Percentiles rank a stretch among this genome's conserved stretches.
Conservation (phyloP, 2,888 invertebrate species). For the Thereva unica region DNA sequence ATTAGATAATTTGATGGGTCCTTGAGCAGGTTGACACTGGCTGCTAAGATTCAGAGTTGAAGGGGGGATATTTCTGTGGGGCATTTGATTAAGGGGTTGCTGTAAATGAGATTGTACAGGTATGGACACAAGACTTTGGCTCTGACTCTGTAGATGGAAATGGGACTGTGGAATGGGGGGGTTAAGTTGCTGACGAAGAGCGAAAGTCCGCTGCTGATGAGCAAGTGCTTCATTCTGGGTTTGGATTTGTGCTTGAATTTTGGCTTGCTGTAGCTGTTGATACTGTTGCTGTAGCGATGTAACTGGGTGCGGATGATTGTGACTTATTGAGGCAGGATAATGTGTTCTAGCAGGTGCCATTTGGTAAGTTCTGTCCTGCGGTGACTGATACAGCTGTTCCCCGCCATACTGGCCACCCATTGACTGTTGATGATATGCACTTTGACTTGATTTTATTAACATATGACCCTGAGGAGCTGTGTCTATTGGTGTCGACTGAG, state of each 20-base stretch:
- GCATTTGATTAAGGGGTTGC: slow-evolving; percentile 48
- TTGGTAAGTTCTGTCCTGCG: slow-evolving; percentile 64
- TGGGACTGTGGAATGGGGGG: slow-evolving; percentile 62
- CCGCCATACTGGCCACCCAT: slow-evolving; percentile 46
- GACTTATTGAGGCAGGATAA: slow-evolving; percentile 55
- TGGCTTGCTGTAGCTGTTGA: slow-evolving; percentile 68
- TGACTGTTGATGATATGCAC: slow-evolving; percentile 59
- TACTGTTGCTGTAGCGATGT: slow-evolving; percentile 62
- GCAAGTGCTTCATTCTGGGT: slow-evolving; percentile 68
- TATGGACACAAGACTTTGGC: slow-evolving; percentile 53
- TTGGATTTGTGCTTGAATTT: slow-evolving; percentile 66
- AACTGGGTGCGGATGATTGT: slow-evolving; percentile 48
- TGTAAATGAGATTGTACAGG: slow-evolving; percentile 48
- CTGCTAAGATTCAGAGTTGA: slow-evolving; percentile 55
- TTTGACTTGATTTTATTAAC: slow-evolving; percentile 50
- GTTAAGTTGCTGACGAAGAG: slow-evolving; percentile 65
- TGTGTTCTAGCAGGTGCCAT: slow-evolving; percentile 62
- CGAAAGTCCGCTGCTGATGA: slow-evolving; percentile 68
- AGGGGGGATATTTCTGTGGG: slow-evolving; percentile 50
- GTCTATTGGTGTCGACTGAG: slow-evolving; percentile 53
- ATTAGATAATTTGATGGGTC: slow-evolving; percentile 52
- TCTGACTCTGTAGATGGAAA: slow-evolving; percentile 55
- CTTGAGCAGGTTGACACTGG: slow-evolving; percentile 56
- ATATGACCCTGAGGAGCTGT: slow-evolving; percentile 50
- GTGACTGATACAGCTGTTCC: slow-evolving; percentile 56